Evolutionary conservation across 2,888 invertebrate species (phyloP).

Genomic region (Sarcophaga carnaria): DNA sequence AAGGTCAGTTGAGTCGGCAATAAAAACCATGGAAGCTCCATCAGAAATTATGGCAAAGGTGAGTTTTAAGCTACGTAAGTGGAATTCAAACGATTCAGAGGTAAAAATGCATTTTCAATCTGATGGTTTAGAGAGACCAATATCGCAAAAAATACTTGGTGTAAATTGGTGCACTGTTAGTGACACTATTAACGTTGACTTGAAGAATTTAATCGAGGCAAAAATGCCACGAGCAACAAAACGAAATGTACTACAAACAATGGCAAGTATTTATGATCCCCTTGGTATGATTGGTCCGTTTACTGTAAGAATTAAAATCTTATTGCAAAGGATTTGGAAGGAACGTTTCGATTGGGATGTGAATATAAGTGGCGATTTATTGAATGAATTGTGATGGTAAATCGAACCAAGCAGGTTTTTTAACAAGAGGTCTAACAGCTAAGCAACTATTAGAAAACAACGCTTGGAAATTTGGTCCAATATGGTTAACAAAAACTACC

Average conservation of each 20-base stretch:
- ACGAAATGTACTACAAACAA: conserved; percentile 55
- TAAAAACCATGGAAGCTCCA: conserved; percentile 40
- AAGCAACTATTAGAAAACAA: no score
- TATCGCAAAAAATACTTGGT: conserved; percentile 41
- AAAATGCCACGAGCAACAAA: conserved; percentile 47
- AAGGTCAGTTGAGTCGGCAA: conserved; percentile 5
- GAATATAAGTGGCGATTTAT: conserved; percentile 28
- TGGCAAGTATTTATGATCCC: conserved; percentile 60
- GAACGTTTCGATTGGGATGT: conserved; percentile 46
- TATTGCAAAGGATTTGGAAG: conserved; percentile 57
- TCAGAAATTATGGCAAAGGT: conserved; percentile 51
- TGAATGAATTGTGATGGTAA: neutral
- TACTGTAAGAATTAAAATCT: conserved; percentile 60
- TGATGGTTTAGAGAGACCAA: conserved; percentile 46
- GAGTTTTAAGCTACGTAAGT: conserved; percentile 64
- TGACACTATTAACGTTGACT: conserved; percentile 51
- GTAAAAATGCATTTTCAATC: conserved; percentile 28
- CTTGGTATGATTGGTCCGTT: conserved; percentile 60
- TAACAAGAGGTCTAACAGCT: no score
- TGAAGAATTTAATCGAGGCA: conserved; percentile 48
- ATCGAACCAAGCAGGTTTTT: no score
- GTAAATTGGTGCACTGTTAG: conserved; percentile 20
- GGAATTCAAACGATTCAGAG: conserved; percentile 53
- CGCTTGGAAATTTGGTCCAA: conserved; percentile 9
- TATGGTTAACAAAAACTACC: neutral